phyloP scores from a whole-genome alignment of 1,140 invertebrate genomes.

The Pinna nobilis region DNA sequence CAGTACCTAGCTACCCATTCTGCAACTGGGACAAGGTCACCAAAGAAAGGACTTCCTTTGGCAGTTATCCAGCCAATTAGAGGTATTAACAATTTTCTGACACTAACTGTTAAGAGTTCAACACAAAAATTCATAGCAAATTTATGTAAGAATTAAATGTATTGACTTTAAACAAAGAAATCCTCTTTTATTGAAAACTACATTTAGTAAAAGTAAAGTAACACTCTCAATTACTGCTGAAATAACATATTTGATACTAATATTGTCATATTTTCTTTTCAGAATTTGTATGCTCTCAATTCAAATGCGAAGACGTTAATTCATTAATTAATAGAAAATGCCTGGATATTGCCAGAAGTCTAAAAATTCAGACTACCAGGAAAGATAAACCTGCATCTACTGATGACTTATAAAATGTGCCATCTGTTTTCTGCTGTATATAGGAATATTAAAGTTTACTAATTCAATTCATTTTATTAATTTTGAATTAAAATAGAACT shows the following conservation, averaged over 20 bases:
- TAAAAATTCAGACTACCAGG: neutral
- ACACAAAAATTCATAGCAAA: neutral
- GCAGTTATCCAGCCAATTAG: neutral
- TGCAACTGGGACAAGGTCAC: neutral
- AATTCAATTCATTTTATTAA: too few relatives aligned
- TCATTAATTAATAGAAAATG: neutral
- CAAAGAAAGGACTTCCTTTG: neutral
- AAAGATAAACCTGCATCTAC: neutral
- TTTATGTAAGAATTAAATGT: neutral
- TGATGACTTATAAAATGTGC: neutral
- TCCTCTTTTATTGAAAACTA: too few relatives aligned
- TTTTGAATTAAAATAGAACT: too few relatives aligned
- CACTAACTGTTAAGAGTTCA: too few relatives aligned
- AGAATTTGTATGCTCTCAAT: neutral
- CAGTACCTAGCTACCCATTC: neutral
- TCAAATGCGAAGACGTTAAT: slow-evolving; percentile 1
- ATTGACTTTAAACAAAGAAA: neutral
- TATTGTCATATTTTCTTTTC: neutral
- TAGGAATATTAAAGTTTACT: too few relatives aligned
- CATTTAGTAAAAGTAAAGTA: neutral
- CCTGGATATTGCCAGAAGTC: neutral
- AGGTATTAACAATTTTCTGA: neutral
- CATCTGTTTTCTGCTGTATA: too few relatives aligned
- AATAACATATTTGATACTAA: neutral
- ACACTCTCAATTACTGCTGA: neutral